Evolutionary conservation across 2,113 vertebrate genomes (phyloP).

Genomic region (Cyanoliseus patagonus): DNA sequence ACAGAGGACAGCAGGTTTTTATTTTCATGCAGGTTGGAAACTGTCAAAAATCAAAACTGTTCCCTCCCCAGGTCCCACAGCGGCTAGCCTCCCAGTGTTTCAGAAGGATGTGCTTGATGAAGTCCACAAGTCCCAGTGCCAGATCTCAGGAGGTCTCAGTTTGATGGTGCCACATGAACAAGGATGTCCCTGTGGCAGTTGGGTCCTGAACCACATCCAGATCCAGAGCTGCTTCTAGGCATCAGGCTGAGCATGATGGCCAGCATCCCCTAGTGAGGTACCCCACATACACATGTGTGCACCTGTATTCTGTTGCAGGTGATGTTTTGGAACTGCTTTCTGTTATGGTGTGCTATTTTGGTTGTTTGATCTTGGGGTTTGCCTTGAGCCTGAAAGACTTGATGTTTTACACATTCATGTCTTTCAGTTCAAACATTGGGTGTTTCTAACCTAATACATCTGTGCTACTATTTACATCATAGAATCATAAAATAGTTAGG

Average conservation of each 20-base stretch:
- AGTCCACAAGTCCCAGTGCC: accelerated
- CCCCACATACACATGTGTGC: accelerated
- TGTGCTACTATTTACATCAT: background rate
- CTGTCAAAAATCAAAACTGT: background rate
- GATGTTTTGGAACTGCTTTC: background rate
- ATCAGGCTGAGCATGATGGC: background rate
- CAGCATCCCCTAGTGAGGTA: accelerated
- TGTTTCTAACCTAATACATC: background rate
- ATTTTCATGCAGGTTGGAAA: background rate
- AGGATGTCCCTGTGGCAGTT: accelerated
- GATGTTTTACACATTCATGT: accelerated
- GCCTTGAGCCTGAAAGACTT: background rate
- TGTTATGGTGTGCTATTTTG: background rate
- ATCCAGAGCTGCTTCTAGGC: background rate
- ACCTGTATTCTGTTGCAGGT: background rate
- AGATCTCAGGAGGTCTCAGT: background rate
- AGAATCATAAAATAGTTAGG: too few species aligned
- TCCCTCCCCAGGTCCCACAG: too few species aligned
- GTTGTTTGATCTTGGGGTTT: background rate
- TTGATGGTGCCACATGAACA: background rate
- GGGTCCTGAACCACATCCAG: background rate
- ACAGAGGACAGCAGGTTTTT: background rate
- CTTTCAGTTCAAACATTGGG: background rate
- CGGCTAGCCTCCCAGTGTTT: background rate
- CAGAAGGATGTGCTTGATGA: background rate